These are phyloP conservation scores for Lonchura striata DNA, from an alignment of 2,113 vertebrate genomes.

Conservation along the genomic window DNA sequence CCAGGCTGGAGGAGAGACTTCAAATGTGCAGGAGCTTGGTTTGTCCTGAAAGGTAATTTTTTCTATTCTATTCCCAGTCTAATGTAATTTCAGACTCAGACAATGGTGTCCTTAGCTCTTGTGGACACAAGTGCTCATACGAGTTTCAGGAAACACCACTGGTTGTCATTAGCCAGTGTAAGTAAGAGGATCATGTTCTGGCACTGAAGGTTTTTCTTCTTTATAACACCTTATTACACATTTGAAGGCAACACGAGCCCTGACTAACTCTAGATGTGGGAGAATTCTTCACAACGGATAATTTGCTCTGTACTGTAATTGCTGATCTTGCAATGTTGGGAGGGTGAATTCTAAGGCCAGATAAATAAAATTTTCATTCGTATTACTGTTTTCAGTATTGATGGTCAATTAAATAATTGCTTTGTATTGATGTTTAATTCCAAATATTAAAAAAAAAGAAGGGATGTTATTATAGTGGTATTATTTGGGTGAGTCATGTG, in stretches of 20 bases:
- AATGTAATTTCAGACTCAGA: not conserved
- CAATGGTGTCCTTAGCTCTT: not conserved
- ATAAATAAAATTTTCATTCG: not conserved
- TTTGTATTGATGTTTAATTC: not conserved
- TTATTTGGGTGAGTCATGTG: not conserved
- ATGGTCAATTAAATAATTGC: not conserved
- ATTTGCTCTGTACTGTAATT: not conserved
- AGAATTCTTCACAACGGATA: not conserved
- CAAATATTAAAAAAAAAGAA: not conserved
- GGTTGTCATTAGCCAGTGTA: not conserved
- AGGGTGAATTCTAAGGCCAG: not conserved
- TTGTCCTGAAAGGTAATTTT: not conserved
- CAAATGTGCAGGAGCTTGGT: not conserved
- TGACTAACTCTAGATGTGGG: not conserved
- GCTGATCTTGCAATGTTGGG: not conserved
- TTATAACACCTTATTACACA: accelerated
- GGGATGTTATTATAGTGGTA: not conserved
- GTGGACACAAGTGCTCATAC: not conserved
- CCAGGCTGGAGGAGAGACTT: not conserved
- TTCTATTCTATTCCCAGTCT: not conserved
- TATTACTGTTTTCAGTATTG: not conserved
- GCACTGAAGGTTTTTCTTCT: not conserved
- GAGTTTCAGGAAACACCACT: not conserved
- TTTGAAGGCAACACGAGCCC: not conserved
- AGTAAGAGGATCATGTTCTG: not conserved